Conservation (phyloP, 2,113 vertebrate genomes). For the Ibidorhyncha struthersii region DNA sequence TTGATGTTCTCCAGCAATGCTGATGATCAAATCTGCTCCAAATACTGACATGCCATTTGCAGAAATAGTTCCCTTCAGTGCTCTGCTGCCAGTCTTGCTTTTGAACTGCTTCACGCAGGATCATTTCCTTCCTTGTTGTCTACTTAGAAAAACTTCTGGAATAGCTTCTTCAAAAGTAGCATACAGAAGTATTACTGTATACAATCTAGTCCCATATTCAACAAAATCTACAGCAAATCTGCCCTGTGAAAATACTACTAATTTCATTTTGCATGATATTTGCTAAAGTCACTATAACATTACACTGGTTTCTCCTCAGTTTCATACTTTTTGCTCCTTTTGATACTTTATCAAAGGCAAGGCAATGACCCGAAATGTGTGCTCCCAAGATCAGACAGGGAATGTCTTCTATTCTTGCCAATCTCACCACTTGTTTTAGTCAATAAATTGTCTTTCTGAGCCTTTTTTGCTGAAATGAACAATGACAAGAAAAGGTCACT, state of each 20-base stretch:
- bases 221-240: background rate
- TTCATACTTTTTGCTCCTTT: background rate
- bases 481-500: background rate
- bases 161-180: background rate
- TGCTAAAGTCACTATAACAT: background rate
- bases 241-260: background rate
- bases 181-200: background rate
- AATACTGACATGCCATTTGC: background rate
- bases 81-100: background rate
- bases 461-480: background rate
- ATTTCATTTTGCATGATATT: background rate
- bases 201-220: background rate
- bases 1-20: background rate
- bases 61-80: background rate
- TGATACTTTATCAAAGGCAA: background rate
- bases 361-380: background rate
- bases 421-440: background rate
- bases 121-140: background rate
- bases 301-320: background rate
- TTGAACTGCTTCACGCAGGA: background rate
- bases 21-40: background rate
- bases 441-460: background rate
- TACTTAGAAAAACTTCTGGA: background rate
- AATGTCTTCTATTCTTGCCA: background rate
- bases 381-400: background rate